These are phyloP conservation scores for Stylophora pistillata DNA, from an alignment of 64 coral and sea anemone genomes.

Conservation along the genomic window DNA sequence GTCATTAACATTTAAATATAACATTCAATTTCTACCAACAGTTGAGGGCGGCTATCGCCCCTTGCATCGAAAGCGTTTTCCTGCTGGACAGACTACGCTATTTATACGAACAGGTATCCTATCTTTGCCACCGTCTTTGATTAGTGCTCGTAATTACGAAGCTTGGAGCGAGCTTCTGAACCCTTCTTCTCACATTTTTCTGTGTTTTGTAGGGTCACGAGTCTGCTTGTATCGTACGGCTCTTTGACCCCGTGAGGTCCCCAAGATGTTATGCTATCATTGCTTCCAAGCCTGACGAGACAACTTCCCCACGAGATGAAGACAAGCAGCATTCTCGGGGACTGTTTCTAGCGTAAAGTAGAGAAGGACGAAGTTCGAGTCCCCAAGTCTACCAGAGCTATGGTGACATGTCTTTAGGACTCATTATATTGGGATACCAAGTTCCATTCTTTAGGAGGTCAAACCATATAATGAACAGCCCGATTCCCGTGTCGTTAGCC, in stretches of 20 bases:
- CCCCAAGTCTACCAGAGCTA: too few relatives aligned
- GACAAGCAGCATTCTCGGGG: too few relatives aligned
- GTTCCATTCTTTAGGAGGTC: too few relatives aligned
- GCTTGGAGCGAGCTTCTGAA: too few relatives aligned
- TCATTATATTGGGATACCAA: too few relatives aligned
- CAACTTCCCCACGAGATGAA: neutral
- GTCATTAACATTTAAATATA: neutral
- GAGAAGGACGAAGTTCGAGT: too few relatives aligned
- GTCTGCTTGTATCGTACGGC: conserved; percentile 50
- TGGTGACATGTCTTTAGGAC: too few relatives aligned
- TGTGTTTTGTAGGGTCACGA: conserved; percentile 27
- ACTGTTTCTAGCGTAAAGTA: too few relatives aligned
- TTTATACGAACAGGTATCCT: conserved; percentile 69
- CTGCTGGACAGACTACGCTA: conserved; percentile 78
- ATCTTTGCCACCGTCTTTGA: neutral
- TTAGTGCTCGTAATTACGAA: too few relatives aligned
- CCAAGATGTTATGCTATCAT: conserved; percentile 91
- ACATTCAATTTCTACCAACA: conserved; percentile 6
- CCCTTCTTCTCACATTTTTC: neutral
- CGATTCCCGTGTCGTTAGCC: too few relatives aligned
- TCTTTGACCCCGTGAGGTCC: conserved; percentile 87
- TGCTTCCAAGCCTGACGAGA: neutral
- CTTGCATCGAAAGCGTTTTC: conserved; percentile 85
- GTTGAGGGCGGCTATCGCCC: conserved; percentile 75
- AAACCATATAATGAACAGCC: too few relatives aligned